phyloP scores from a whole-genome alignment of 2,113 vertebrate species.

The Neotoma lepida region DNA sequence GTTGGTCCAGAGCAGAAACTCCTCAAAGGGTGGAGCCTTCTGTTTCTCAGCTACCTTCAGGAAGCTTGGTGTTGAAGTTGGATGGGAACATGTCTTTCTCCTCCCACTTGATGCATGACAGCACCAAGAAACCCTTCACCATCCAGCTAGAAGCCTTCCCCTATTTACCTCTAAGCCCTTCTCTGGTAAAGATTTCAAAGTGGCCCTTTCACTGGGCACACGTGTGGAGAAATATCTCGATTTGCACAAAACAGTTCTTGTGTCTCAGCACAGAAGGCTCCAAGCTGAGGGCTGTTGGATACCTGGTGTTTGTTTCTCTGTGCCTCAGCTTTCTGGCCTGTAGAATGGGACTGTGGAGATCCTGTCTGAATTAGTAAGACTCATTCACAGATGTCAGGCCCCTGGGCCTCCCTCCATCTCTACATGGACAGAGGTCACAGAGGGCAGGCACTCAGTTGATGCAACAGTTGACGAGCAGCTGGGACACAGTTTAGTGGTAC shows the following conservation, averaged over 20 bases:
- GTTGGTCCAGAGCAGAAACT: neutral
- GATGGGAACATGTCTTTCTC: neutral
- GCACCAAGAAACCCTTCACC: neutral
- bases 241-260: neutral
- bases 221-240: neutral
- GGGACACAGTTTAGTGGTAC: neutral
- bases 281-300: neutral
- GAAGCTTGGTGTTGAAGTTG: neutral
- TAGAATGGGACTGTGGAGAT: neutral
- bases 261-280: neutral
- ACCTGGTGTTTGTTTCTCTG: neutral
- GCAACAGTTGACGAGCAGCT: neutral
- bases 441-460: neutral
- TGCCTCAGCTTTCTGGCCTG: neutral
- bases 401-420: neutral
- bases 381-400: neutral
- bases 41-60: neutral
- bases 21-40: neutral
- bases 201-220: neutral
- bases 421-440: neutral
- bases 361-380: neutral
- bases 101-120: neutral
- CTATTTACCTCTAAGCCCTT: neutral
- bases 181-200: neutral
- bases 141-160: neutral